Evolutionary conservation across 2,888 invertebrate genomes (phyloP).

Genomic region (Liodrosophila aerea): DNA sequence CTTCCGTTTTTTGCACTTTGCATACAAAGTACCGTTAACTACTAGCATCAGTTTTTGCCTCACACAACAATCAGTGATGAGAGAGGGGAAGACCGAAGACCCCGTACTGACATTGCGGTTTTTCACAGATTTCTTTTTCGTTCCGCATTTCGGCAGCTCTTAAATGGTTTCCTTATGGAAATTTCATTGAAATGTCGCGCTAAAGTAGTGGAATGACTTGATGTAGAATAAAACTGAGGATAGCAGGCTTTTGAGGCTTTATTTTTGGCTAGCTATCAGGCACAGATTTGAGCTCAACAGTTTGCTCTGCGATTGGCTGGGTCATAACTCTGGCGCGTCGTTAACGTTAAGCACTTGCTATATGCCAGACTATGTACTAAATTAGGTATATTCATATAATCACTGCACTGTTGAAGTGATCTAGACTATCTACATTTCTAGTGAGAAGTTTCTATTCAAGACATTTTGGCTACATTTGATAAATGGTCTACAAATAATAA

Average conservation of each 20-base stretch:
- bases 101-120: slow-evolving; percentile 50
- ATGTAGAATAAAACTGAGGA: not conserved
- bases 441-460: no score
- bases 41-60: slow-evolving; percentile 66
- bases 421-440: not conserved
- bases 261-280: slow-evolving; percentile 58
- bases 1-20: slow-evolving; percentile 78
- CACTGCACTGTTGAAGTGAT: slow-evolving; percentile 1
- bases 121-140: slow-evolving; percentile 59
- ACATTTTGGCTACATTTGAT: no score
- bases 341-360: slow-evolving; percentile 22
- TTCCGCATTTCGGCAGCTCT: slow-evolving; percentile 54
- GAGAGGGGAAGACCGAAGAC: not conserved
- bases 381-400: not conserved
- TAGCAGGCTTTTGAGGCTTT: not conserved
- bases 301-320: slow-evolving; percentile 29
- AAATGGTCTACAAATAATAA: no score
- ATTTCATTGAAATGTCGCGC: slow-evolving; percentile 70
- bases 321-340: slow-evolving; percentile 30
- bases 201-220: slow-evolving; percentile 19
- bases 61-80: slow-evolving; percentile 53
- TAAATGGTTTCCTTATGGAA: slow-evolving; percentile 77
- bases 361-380: slow-evolving; percentile 2
- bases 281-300: slow-evolving; percentile 68
- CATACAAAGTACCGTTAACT: slow-evolving; percentile 80